phyloP scores from a whole-genome alignment of 2,888 invertebrate species.

The Malthinus seriepunctatus region DNA sequence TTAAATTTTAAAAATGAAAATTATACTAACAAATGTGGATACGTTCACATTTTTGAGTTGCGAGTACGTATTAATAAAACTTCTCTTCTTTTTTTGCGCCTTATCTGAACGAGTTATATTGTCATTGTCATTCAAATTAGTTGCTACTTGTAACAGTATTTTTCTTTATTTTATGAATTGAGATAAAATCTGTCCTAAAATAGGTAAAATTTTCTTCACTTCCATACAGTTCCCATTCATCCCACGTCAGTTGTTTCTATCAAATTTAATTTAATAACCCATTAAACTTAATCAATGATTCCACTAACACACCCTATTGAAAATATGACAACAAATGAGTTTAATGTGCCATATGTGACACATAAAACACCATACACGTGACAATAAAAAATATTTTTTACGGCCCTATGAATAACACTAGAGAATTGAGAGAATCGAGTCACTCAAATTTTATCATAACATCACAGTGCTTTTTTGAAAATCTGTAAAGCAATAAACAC shows the following conservation, averaged over 20 bases:
- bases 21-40: constrained; percentile 34
- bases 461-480: constrained; percentile 30
- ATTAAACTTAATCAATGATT: constrained; percentile 34
- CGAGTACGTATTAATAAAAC: constrained; percentile 32
- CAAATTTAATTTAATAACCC: constrained; percentile 35
- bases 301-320: constrained; percentile 25
- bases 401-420: constrained; percentile 33
- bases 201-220: background rate
- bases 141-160: constrained; percentile 14
- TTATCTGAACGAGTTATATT: constrained; percentile 30
- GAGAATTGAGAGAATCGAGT: constrained; percentile 32
- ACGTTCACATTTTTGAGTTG: constrained; percentile 32
- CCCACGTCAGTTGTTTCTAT: constrained; percentile 1
- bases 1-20: constrained; percentile 32
- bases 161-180: constrained; percentile 19
- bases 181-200: background rate
- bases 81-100: constrained; percentile 29
- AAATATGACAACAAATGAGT: constrained; percentile 31
- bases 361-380: constrained; percentile 34
- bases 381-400: constrained; percentile 39
- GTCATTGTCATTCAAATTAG: constrained; percentile 32
- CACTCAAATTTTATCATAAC: constrained; percentile 38
- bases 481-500: constrained; percentile 28
- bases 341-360: constrained; percentile 33
- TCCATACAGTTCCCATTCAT: constrained; percentile 12